A percentile compares a stretch with the other conserved stretches of the same genome.
Evolutionary conservation across 2,113 vertebrate species (phyloP).

Genomic region (Ammospiza nelsoni): DNA sequence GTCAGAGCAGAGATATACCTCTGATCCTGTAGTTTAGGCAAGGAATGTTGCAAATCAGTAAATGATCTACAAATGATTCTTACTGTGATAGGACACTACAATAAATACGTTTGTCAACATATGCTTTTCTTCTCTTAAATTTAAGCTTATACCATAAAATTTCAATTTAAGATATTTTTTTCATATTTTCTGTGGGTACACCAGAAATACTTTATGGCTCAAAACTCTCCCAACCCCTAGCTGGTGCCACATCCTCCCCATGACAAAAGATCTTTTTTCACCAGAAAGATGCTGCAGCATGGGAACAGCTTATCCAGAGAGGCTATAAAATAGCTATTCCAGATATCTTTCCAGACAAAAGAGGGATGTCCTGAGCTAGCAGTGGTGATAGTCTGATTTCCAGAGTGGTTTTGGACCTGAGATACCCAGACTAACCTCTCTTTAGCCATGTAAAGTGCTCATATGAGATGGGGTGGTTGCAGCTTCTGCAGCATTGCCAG

Average conservation of each 20-base stretch:
- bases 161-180: neutral
- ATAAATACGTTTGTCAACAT: neutral
- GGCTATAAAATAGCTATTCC: neutral
- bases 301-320: neutral
- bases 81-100: neutral
- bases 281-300: neutral
- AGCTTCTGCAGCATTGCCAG: neutral
- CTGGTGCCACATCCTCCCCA: neutral
- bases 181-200: neutral
- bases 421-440: neutral
- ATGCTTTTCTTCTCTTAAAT: neutral
- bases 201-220: neutral
- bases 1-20: neutral
- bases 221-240: neutral
- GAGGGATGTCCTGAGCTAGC: neutral
- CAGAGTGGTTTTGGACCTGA: rapidly evolving
- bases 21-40: neutral
- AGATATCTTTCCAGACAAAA: neutral
- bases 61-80: neutral
- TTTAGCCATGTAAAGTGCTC: neutral
- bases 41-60: neutral
- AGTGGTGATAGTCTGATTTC: neutral
- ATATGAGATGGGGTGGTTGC: neutral
- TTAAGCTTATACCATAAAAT: neutral
- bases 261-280: neutral